Conservation (phyloP, 2,888 invertebrate genomes). For the Trissolcus brochymenae region DNA sequence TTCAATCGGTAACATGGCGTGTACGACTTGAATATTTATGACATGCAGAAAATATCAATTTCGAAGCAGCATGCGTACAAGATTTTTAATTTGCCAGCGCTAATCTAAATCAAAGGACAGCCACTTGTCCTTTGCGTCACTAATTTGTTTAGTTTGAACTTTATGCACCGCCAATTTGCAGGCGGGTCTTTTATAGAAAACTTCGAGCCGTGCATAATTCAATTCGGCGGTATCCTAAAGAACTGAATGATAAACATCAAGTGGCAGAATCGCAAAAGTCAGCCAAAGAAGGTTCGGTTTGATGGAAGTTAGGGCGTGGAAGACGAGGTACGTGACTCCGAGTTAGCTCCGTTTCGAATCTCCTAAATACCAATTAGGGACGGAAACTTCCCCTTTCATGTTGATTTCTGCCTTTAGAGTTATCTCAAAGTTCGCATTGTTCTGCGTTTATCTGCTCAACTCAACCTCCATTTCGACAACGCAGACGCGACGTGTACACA, state of each 20-base stretch:
- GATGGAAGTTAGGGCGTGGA: constrained; percentile 56
- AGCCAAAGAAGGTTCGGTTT: constrained; percentile 57
- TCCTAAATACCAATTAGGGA: constrained; percentile 76
- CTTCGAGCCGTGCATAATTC: constrained; percentile 69
- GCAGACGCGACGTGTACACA: constrained; percentile 52
- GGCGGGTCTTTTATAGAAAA: constrained; percentile 64
- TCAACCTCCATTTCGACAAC: constrained; percentile 47
- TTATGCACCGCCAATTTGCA: constrained; percentile 26
- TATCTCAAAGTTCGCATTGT: constrained; percentile 75
- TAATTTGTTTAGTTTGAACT: constrained; percentile 38
- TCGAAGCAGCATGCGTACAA: background rate
- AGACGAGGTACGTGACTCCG: constrained; percentile 59
- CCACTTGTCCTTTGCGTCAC: background rate
- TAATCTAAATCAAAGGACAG: constrained; percentile 16
- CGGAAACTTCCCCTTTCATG: constrained; percentile 75
- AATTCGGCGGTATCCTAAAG: constrained; percentile 63
- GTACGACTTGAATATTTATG: too few relatives aligned
- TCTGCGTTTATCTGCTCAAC: constrained; percentile 63
- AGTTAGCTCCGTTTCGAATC: constrained; percentile 72
- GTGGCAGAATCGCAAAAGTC: constrained; percentile 62
- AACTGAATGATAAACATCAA: constrained; percentile 71
- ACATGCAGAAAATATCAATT: too few relatives aligned
- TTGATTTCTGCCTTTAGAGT: constrained; percentile 72
- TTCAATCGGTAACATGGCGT: too few relatives aligned
- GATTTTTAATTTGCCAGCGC: constrained; percentile 6